Conservation (phyloP, 2,888 invertebrate genomes). For the Mamestra brassicae region DNA sequence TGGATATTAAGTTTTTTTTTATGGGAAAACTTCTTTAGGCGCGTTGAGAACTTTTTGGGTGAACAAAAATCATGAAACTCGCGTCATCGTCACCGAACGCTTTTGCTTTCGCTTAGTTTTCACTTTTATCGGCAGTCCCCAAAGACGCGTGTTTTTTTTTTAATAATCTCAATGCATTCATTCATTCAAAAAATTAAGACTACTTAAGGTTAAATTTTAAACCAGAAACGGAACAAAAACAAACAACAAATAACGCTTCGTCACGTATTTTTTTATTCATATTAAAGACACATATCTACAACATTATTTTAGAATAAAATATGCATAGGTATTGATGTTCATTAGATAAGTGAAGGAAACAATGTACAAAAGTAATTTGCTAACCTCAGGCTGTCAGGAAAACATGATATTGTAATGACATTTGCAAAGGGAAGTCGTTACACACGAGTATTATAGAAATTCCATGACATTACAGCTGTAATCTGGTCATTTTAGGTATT, state of each 20-base stretch:
- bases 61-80: too few species aligned
- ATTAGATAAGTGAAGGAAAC: slow-evolving; percentile 58
- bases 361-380: slow-evolving; percentile 49
- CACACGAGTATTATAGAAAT: slow-evolving; percentile 64
- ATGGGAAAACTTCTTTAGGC: too few species aligned
- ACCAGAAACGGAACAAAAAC: not conserved
- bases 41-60: too few species aligned
- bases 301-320: slow-evolving; percentile 3
- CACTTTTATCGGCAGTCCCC: too few species aligned
- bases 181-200: too few species aligned
- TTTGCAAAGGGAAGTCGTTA: slow-evolving; percentile 72
- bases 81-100: too few species aligned
- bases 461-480: slow-evolving; percentile 36
- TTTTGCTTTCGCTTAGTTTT: too few species aligned
- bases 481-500: slow-evolving; percentile 51
- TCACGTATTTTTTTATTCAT: not conserved
- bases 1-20: too few species aligned
- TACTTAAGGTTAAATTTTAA: not conserved
- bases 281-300: not conserved
- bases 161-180: too few species aligned
- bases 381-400: slow-evolving; percentile 73
- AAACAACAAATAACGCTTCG: not conserved
- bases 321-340: slow-evolving; percentile 41
- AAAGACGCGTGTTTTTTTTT: too few species aligned
- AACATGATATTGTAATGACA: slow-evolving; percentile 67